Percentiles rank a stretch among this genome's conserved stretches.
phyloP scores from a whole-genome alignment of 2,797 vertebrate genomes.

The Channallabes apus region DNA sequence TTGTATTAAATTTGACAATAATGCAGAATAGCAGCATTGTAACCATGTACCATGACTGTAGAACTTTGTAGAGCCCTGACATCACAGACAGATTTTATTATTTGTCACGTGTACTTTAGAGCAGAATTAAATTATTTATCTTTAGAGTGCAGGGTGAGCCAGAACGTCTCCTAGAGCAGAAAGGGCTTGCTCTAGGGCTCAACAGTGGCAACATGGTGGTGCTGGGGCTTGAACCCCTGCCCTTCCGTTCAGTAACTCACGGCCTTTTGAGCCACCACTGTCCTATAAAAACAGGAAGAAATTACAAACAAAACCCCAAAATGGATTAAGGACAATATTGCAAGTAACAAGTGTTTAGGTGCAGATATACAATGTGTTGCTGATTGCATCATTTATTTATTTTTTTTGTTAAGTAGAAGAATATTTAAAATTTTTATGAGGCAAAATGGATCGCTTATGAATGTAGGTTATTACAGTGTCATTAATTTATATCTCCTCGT shows the following conservation, averaged over 20 bases:
- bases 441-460: neutral
- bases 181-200: no score
- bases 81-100: neutral
- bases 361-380: neutral
- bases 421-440: constrained; percentile 15
- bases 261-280: no score
- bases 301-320: constrained; percentile 16
- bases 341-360: constrained; percentile 21
- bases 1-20: no score
- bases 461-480: constrained; percentile 61
- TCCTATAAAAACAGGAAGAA: constrained; percentile 26
- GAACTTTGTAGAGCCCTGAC: constrained; percentile 26
- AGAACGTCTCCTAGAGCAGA: no score
- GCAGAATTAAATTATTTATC: no score
- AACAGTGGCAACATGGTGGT: no score
- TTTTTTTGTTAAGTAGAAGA: constrained; percentile 22
- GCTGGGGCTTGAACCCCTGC: no score
- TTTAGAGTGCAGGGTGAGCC: no score
- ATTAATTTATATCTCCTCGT: neutral
- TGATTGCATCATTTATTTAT: constrained; percentile 28
- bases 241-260: no score
- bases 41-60: no score
- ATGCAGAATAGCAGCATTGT: no score
- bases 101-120: no score
- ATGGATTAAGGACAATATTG: constrained; percentile 30